phyloP scores from a whole-genome alignment of 2,797 vertebrate genomes.

The Sebastes oblongus region DNA sequence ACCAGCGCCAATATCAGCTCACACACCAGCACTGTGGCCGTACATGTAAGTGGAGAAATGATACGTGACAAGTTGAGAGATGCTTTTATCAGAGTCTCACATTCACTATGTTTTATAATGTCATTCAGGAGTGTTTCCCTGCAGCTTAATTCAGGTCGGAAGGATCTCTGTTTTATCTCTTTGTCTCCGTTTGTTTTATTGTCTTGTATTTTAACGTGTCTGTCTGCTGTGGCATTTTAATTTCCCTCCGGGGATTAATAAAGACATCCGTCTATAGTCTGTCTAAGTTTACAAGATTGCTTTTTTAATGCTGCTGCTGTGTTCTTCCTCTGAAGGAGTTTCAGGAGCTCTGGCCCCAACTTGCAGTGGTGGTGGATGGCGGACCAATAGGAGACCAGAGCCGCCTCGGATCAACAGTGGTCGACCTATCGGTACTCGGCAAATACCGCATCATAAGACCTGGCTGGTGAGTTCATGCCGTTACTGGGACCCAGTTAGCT shows the following conservation, averaged over 20 bases:
- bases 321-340: conserved; percentile 85
- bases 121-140: background rate
- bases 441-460: conserved; percentile 90
- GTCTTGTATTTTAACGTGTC: too few species aligned
- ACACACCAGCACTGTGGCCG: conserved; percentile 86
- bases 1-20: conserved; percentile 95
- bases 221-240: fast-evolving
- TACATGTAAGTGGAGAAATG: conserved; percentile 80
- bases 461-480: conserved; percentile 87
- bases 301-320: background rate
- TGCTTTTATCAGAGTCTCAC: background rate
- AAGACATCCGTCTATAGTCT: too few species aligned
- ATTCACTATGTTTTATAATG: background rate
- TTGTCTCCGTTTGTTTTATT: background rate
- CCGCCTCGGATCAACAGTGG: conserved; percentile 93
- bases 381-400: conserved; percentile 88
- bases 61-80: background rate
- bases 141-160: too few species aligned
- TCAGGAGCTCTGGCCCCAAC: conserved; percentile 90
- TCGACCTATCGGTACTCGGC: conserved; percentile 88
- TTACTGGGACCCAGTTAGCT: background rate
- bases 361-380: conserved; percentile 91
- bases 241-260: too few species aligned
- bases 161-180: background rate
- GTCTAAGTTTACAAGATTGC: background rate